phyloP scores from a whole-genome alignment of 2,888 invertebrate genomes.

The Leptopilina myrica region DNA sequence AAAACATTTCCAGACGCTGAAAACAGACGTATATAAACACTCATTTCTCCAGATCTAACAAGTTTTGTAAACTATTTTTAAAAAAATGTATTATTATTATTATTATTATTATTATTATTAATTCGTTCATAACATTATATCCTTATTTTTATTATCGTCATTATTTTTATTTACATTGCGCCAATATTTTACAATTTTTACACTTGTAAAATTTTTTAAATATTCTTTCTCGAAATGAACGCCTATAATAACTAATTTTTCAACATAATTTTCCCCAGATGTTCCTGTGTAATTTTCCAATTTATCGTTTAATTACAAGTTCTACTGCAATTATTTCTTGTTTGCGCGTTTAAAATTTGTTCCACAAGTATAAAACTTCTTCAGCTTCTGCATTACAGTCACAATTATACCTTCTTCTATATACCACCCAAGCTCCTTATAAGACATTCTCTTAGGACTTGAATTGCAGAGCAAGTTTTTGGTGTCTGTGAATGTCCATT shows the following conservation, averaged over 20 bases:
- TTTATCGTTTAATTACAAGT: slow-evolving; percentile 2
- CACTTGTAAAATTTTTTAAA: too few relatives aligned
- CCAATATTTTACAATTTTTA: too few relatives aligned
- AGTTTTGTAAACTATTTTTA: not conserved
- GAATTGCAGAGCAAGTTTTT: slow-evolving; percentile 19
- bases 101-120: not conserved
- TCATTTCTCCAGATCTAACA: not conserved
- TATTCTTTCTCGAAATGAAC: too few relatives aligned
- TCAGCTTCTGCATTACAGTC: not conserved
- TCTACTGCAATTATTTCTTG: not conserved
- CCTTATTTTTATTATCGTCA: too few relatives aligned
- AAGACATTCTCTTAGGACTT: not conserved
- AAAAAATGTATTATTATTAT: not conserved
- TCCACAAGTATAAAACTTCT: not conserved
- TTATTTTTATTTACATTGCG: too few relatives aligned
- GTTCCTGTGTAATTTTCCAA: not conserved
- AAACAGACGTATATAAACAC: not conserved
- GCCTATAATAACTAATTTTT: too few relatives aligned
- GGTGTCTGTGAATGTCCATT: not conserved
- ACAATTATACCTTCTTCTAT: slow-evolving; percentile 9
- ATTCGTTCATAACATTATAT: too few relatives aligned
- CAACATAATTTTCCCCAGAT: too few relatives aligned
- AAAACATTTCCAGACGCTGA: not conserved
- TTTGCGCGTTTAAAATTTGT: slow-evolving; percentile 1
- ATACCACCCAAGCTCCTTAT: slow-evolving; percentile 10